Base-by-base conservation (phyloP, 2,888 invertebrate species). In the Andrena fulva region DNA sequence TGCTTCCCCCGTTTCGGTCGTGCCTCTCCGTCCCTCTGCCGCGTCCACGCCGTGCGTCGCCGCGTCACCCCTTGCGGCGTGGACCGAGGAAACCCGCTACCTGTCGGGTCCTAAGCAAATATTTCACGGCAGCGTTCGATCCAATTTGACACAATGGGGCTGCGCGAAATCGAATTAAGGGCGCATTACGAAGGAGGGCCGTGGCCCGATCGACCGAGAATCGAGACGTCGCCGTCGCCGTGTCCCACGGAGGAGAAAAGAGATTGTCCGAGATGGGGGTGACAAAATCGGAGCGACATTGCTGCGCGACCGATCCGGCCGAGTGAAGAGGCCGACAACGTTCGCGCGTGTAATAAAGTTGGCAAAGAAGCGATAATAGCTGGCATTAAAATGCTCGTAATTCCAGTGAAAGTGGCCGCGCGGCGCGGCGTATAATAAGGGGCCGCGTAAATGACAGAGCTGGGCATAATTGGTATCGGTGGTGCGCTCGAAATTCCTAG, bases 161-260 rank as follows among this genome's bases (percentile, higher is more conserved):
- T 86, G 87, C 83, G 85, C 80, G 81, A 89, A 91, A 91, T 92
- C 88, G 88, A 92, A 91, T 92, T 91, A 91, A 90, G 89, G 87
- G 74, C 81, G 89, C 87, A 90, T 91, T 89, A 91, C 84, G 86
- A 85, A 86, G 82, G 79, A 77, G 77, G 20, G 84, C 29, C 67
- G 52, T 56, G 56, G 56, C 33, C 63, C 66, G 82, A 87, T 86
- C 89, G 82, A 89, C 85, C 77, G 75, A 56, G 24, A 56, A 54
- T 54, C 54, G 54, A 20, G 60, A 72, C 60, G 50, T 24, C 59
- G 31, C 60, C 42, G 29, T 42, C 20, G 31, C 10, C 20, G 33
- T 1, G 24, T 12, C 42, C 42, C 42, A 4, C 60, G 20, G 27
- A 0, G 42, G 66, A 29, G 16, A n/a, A 8, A 52, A 52, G 52